Base-by-base conservation (phyloP, 2,797 vertebrate genomes). In the Iguana delicatissima region DNA sequence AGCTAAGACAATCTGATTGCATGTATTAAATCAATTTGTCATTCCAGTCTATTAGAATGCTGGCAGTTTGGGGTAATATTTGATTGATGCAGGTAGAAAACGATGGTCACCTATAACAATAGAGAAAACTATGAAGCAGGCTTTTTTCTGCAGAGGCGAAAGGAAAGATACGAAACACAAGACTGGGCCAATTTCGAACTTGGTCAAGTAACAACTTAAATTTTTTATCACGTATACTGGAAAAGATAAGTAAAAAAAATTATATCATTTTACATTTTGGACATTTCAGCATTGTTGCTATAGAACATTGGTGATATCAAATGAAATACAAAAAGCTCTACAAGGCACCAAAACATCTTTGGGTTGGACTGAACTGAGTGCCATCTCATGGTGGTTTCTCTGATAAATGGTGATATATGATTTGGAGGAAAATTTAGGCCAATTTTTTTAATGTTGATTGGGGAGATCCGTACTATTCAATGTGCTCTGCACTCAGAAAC, bases 21-120 rank as follows among this genome's bases (percentile, higher is more conserved):
- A 79, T 85, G 80, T 2, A 20, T 69, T 92, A 88, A 89, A 82
- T 35, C 29, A 42, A 2, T 50, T 89, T 67, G 50, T 79, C 67
- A 20, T 2, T 0, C 73, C 55, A 85, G 59, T 82, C 9, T 16
- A 35, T 59, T 35, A 84, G 88, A 91, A 94, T 62, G 38, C 32
- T 46, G 9, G 2, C n/a, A 6, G 2, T 57, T 20, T 32, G 14
- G 87, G 88, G 35, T 20, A 12, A 86, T 0, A n/a, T 67, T 86
- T 90, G 55, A 38, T 62, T 85, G 85, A 42, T 9, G 2, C n/a
- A 52, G 5, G 35, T 55, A 80, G 73, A 83, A 73, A 89, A 2
- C 24, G 73, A 57, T 22, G 12, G 29, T 20, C 80, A 8, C 4
- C 16, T 38, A 46, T n/a, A 46, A 46, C 7, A 87, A 64, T 50